Base-by-base conservation (phyloP, 2,888 invertebrate genomes). In the Tanytarsus gracilentus region DNA sequence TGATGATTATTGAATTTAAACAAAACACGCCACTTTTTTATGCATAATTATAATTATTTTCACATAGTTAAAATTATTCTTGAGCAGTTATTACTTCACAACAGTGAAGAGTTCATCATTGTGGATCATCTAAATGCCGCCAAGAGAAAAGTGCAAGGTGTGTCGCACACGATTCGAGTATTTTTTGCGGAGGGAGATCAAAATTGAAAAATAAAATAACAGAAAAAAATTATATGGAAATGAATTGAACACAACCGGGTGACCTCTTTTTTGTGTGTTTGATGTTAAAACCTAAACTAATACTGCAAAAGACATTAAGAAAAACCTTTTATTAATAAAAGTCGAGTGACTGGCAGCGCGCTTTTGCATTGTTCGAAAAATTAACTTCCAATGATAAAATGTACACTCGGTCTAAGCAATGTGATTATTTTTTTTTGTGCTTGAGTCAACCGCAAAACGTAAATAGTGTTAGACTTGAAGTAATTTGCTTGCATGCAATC, bases 261-360 rank as follows among this genome's bases (percentile, higher is more conserved):
- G 58, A 58, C 58, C 58, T 58, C 58, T 58, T 58, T 55, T 44
- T 48, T 58, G 21, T 3, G 18, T 26, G 21, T n/a, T 23, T 44
- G 48, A 51, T 51, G 51, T 51, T 40, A 58, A 26, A 58, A 29
- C 58, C 55, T n/a, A n/a, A n/a, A n/a, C n/a, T n/a, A 56, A 56
- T 56, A 56, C 5, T 44, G 36, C 16, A 36, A 36, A n/a, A n/a
- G n/a, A 16, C 36, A 14, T 36, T 36, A 36, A 33, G 14, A 33
- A 33, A 36, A 14, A 18, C 9, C 44, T 23, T 44, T 44, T 44
- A 40, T 18, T 40, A 16, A 44, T 44, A 44, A 23, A 11, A 44
- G 16, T 44, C 4, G 33, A 1, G 18, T 18, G n/a, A n/a, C n/a
- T n/a, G n/a, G n/a, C n/a, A n/a, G n/a, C n/a, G n/a, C n/a, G n/a